A percentile compares a stretch with the other conserved stretches of the same genome.
Evolutionary conservation across 2,888 invertebrate genomes (phyloP).

Genomic region (Phytoseiulus persimilis): DNA sequence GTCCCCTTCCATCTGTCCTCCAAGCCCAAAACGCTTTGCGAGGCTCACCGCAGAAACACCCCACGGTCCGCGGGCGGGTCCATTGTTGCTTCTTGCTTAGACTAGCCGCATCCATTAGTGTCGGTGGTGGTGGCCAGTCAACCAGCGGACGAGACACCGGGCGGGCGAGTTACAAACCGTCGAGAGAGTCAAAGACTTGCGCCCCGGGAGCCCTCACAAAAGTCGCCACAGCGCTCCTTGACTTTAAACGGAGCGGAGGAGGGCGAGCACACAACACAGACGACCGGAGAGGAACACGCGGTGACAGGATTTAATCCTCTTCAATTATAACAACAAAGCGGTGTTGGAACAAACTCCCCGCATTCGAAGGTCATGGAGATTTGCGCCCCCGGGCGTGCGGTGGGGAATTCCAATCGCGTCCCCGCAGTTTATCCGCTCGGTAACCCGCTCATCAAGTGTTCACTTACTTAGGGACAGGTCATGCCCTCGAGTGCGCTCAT

Average conservation of each 20-base stretch:
- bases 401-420: too few species aligned
- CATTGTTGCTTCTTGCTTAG: slow-evolving; percentile 5
- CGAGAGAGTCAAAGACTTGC: not conserved
- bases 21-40: not conserved
- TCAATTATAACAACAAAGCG: not conserved
- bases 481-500: not conserved
- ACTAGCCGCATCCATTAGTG: not conserved
- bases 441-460: not conserved
- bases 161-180: too few species aligned
- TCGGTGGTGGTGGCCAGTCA: not conserved
- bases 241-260: not conserved
- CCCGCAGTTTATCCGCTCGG: not conserved
- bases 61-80: not conserved
- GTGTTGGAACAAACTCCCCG: not conserved
- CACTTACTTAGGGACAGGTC: not conserved
- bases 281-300: not conserved
- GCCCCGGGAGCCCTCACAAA: not conserved
- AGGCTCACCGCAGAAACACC: not conserved
- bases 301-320: not conserved
- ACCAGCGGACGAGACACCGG: not conserved
- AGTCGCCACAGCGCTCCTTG: not conserved
- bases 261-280: not conserved
- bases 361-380: too few species aligned
- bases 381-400: too few species aligned
- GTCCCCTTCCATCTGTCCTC: not conserved